A percentile compares a stretch with the other conserved stretches of the same genome.
These are phyloP conservation scores for Nannobrachium achirus DNA, from an alignment of 2,113 vertebrate genomes.

Conservation along the genomic window DNA sequence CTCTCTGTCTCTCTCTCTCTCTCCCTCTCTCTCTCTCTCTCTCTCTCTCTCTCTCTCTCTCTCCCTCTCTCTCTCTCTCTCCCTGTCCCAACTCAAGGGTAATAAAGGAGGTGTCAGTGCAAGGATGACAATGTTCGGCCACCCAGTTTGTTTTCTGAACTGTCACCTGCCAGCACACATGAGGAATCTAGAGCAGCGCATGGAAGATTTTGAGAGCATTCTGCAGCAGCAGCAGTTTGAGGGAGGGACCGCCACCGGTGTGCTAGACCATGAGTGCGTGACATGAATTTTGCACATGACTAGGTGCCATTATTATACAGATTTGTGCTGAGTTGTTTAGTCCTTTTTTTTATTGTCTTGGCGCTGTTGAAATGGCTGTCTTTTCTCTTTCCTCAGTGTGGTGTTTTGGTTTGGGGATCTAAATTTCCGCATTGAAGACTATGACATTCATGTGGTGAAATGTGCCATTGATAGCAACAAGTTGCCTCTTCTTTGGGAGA, in stretches of 20 bases:
- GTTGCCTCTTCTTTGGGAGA: conserved; percentile 93
- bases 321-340: not conserved
- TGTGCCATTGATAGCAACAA: conserved; percentile 92
- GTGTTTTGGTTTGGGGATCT: conserved; percentile 99
- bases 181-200: conserved; percentile 94
- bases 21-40: not conserved
- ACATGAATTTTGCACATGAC: not conserved
- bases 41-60: not conserved
- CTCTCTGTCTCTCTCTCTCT: conserved; percentile 3
- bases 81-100: conserved; percentile 78
- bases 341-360: conserved; percentile 1
- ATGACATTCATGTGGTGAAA: conserved; percentile 95
- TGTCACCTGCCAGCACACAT: conserved; percentile 98
- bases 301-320: too few relatives aligned
- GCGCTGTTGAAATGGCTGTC: not conserved
- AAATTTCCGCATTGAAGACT: conserved; percentile 96
- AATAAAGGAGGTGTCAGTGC: conserved; percentile 97
- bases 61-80: not conserved
- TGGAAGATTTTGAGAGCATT: conserved; percentile 97
- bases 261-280: conserved; percentile 95
- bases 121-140: conserved; percentile 89
- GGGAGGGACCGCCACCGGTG: conserved; percentile 85
- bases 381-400: conserved; percentile 77
- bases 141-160: conserved; percentile 97
- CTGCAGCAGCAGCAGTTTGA: conserved; percentile 97